Evolutionary conservation across 2,888 invertebrate genomes (phyloP).

Genomic region (Andricus quercusramuli): DNA sequence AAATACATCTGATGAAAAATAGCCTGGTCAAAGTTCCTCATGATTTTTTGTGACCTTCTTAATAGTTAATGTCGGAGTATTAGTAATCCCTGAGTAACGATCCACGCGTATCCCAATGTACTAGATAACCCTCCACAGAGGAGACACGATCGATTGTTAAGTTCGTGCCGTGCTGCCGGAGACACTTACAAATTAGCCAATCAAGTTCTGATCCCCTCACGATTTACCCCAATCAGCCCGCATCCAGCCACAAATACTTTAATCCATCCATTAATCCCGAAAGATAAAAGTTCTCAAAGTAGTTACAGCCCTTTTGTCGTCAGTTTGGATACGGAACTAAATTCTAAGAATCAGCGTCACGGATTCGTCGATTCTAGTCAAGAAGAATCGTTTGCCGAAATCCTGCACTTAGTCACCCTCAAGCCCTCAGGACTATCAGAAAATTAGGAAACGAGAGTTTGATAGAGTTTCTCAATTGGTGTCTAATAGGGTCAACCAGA

Average conservation of each 20-base stretch:
- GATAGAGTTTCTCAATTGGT: background rate
- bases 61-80: slow-evolving; percentile 1
- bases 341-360: slow-evolving; percentile 27
- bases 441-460: background rate
- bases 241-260: slow-evolving; percentile 77
- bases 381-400: slow-evolving; percentile 45
- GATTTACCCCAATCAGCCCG: slow-evolving; percentile 75
- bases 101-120: slow-evolving; percentile 18
- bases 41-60: background rate
- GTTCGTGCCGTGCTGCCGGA: slow-evolving; percentile 69
- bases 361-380: slow-evolving; percentile 47
- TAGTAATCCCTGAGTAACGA: slow-evolving; percentile 21
- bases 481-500: background rate
- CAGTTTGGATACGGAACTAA: slow-evolving; percentile 54
- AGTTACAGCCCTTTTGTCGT: slow-evolving; percentile 77
- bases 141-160: slow-evolving; percentile 73
- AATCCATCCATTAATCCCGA: slow-evolving; percentile 78
- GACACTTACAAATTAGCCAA: slow-evolving; percentile 79
- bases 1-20: too few species aligned
- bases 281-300: slow-evolving; percentile 77
- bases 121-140: slow-evolving; percentile 27
- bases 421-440: background rate
- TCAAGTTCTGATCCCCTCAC: slow-evolving; percentile 77
- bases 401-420: background rate
- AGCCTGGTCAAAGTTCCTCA: background rate